Percentiles rank a stretch among this genome's conserved stretches.
phyloP scores from a whole-genome alignment of 2,888 invertebrate genomes.

The Rhimphoctona megacephalus region DNA sequence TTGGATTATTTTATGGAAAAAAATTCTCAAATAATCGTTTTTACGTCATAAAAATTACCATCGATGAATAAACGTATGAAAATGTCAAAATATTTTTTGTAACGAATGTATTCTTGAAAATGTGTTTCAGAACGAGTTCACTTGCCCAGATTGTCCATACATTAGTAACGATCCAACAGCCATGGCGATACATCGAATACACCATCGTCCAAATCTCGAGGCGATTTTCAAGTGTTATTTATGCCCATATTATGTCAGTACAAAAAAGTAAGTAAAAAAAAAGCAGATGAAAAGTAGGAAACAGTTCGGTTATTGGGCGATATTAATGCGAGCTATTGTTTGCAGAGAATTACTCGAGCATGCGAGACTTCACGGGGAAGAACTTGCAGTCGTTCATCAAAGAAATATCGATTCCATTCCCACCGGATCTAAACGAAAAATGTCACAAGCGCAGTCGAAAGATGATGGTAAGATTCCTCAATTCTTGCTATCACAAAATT shows the following conservation, averaged over 20 bases:
- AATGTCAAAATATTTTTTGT: too few species aligned
- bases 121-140: conserved; percentile 74
- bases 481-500: neutral
- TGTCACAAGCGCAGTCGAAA: conserved; percentile 59
- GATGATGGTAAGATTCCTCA: conserved; percentile 70
- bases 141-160: conserved; percentile 91
- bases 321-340: conserved; percentile 82
- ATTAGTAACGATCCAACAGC: conserved; percentile 87
- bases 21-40: too few species aligned
- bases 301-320: neutral
- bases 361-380: conserved; percentile 81
- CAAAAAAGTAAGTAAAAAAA: conserved; percentile 87
- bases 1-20: too few species aligned
- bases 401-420: conserved; percentile 74
- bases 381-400: conserved; percentile 81
- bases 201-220: conserved; percentile 89
- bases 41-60: too few species aligned
- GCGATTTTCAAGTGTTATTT: conserved; percentile 92
- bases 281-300: neutral
- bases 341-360: conserved; percentile 81
- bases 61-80: too few species aligned
- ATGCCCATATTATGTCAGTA: conserved; percentile 92
- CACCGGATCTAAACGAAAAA: conserved; percentile 69
- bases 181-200: conserved; percentile 89
- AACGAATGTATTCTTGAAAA: neutral